Evolutionary conservation across 2,113 vertebrate genomes (phyloP).

Genomic region (Bolborhynchus lineola): DNA sequence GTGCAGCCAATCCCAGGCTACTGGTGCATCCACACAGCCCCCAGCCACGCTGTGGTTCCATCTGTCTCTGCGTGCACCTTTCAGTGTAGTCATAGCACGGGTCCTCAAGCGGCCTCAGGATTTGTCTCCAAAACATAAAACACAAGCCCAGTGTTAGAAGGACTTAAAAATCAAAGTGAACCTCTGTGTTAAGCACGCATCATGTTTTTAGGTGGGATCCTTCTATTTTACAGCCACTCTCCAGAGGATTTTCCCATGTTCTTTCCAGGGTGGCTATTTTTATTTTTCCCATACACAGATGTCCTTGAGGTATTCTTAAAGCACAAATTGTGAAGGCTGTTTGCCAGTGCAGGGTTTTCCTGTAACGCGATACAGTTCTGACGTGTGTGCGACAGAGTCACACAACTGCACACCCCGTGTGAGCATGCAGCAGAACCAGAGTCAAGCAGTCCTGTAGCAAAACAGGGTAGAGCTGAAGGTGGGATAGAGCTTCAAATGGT

Average conservation of each 20-base stretch:
- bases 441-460: neutral
- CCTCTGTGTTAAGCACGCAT: neutral
- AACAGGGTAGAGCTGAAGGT: neutral
- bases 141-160: neutral
- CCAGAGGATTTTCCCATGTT: neutral
- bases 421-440: rapidly evolving
- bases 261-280: neutral
- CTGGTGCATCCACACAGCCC: neutral
- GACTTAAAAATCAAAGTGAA: neutral
- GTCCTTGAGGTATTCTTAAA: neutral
- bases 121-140: neutral
- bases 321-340: neutral
- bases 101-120: neutral
- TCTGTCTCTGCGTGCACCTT: neutral
- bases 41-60: neutral
- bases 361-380: neutral
- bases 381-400: neutral
- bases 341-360: neutral
- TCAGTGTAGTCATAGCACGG: neutral
- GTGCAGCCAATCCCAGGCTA: neutral
- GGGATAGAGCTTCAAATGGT: neutral
- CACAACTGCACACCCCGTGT: neutral
- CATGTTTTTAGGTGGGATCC: neutral
- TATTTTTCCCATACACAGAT: neutral
- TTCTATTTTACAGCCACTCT: neutral